phyloP scores from a whole-genome alignment of 2,888 invertebrate species.

The Taphrorychus bicolor region DNA sequence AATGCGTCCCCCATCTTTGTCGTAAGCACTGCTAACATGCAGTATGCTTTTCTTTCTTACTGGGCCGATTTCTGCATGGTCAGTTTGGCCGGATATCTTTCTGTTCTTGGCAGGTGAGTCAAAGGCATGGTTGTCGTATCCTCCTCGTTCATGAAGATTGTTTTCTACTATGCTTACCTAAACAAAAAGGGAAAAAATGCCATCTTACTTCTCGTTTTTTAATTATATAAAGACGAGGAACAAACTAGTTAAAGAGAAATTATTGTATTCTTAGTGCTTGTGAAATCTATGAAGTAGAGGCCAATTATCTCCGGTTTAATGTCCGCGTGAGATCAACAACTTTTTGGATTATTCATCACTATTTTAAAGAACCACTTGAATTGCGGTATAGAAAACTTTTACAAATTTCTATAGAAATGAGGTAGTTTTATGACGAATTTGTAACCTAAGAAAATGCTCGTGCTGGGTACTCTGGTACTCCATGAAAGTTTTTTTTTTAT shows the following conservation, averaged over 20 bases:
- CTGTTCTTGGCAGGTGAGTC: constrained; percentile 62
- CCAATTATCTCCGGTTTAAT: not conserved
- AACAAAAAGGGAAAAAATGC: not conserved
- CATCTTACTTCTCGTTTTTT: not conserved
- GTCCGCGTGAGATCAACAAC: not conserved
- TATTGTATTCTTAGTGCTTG: not conserved
- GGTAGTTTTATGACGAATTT: too few relatives aligned
- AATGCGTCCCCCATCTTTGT: constrained; percentile 32
- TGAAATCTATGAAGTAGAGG: too few relatives aligned
- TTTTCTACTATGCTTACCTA: constrained; percentile 40
- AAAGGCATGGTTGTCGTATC: constrained; percentile 71
- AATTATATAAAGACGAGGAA: not conserved
- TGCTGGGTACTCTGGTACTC: too few relatives aligned
- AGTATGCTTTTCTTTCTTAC: constrained; percentile 76
- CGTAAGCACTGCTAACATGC: constrained; percentile 54
- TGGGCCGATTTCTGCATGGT: constrained; percentile 70
- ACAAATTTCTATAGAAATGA: too few relatives aligned
- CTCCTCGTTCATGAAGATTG: constrained; percentile 59
- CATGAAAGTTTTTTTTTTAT: too few relatives aligned
- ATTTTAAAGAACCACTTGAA: too few relatives aligned
- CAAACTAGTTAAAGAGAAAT: not conserved
- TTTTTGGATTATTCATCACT: too few relatives aligned
- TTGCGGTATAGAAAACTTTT: too few relatives aligned
- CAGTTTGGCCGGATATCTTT: constrained; percentile 54
- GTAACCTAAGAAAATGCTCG: too few relatives aligned